These are phyloP conservation scores for Symphodus melops DNA, from an alignment of 2,113 vertebrate species.

Conservation along the genomic window DNA sequence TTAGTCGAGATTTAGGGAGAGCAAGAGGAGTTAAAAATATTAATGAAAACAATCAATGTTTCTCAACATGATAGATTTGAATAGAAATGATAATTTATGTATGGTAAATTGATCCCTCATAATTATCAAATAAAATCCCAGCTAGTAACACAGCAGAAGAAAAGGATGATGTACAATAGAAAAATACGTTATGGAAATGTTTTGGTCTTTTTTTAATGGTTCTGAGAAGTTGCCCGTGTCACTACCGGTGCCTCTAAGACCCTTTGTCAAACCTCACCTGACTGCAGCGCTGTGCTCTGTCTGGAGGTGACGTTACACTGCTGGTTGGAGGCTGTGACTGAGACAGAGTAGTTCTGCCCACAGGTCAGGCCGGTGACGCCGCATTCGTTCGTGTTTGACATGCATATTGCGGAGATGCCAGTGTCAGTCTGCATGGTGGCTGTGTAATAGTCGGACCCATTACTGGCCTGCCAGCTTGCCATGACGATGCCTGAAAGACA, in stretches of 20 bases:
- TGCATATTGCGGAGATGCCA: conserved; percentile 50
- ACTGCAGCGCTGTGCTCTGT: conserved; percentile 36
- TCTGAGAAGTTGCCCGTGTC: too few relatives aligned
- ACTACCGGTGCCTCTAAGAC: too few relatives aligned
- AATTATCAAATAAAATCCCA: too few relatives aligned
- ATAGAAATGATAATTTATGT: too few relatives aligned
- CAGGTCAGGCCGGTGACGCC: conserved; percentile 60
- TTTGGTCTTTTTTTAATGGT: too few relatives aligned
- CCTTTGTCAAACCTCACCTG: conserved; percentile 56
- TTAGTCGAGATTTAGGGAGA: not conserved
- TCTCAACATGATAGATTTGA: too few relatives aligned
- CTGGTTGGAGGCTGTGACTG: conserved; percentile 68
- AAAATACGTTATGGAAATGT: too few relatives aligned
- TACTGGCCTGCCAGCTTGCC: conserved; percentile 62
- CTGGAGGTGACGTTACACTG: conserved; percentile 57
- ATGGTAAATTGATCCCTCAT: too few relatives aligned
- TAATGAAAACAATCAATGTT: not conserved
- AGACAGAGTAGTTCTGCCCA: conserved; percentile 73
- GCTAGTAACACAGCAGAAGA: too few relatives aligned
- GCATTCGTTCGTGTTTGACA: conserved; percentile 42
- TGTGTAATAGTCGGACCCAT: conserved; percentile 53
- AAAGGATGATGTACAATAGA: too few relatives aligned
- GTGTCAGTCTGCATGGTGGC: conserved; percentile 45
- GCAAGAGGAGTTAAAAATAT: not conserved
- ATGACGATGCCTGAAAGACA: conserved; percentile 55